A percentile compares a stretch with the other conserved stretches of the same genome.
Evolutionary conservation across 2,113 vertebrate genomes (phyloP).

Genomic region (Psittacula cyanocephala): DNA sequence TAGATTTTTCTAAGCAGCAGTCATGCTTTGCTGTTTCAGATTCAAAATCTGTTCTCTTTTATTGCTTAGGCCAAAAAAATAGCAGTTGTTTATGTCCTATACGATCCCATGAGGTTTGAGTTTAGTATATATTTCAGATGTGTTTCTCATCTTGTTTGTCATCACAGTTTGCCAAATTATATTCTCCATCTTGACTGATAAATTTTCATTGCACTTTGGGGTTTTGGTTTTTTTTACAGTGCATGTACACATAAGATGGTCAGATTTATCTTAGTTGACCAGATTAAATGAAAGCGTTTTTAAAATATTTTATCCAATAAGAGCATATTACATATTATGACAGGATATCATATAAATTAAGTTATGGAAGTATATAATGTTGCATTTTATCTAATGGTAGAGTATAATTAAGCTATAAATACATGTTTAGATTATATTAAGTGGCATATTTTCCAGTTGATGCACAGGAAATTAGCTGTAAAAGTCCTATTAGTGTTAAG

Average conservation of each 20-base stretch:
- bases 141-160: not conserved
- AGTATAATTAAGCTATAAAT: conserved; percentile 55
- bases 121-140: not conserved
- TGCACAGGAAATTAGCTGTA: conserved; percentile 47
- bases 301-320: not conserved
- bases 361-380: not conserved
- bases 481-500: conserved; percentile 51
- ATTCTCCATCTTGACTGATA: not conserved
- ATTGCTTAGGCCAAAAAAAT: not conserved
- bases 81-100: not conserved
- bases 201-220: not conserved
- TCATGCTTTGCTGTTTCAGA: not conserved
- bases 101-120: not conserved
- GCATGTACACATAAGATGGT: not conserved
- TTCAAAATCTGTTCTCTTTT: not conserved
- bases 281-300: not conserved
- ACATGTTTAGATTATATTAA: conserved; percentile 33
- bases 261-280: not conserved
- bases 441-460: conserved; percentile 24
- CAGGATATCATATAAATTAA: not conserved
- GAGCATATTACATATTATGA: not conserved
- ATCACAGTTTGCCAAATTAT: not conserved
- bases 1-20: not conserved
- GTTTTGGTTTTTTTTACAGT: not conserved
- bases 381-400: conserved; percentile 9